A percentile compares a stretch with the other conserved stretches of the same genome.
These are phyloP conservation scores for Tetragonisca angustula DNA, from an alignment of 2,888 invertebrate species.

Conservation along the genomic window DNA sequence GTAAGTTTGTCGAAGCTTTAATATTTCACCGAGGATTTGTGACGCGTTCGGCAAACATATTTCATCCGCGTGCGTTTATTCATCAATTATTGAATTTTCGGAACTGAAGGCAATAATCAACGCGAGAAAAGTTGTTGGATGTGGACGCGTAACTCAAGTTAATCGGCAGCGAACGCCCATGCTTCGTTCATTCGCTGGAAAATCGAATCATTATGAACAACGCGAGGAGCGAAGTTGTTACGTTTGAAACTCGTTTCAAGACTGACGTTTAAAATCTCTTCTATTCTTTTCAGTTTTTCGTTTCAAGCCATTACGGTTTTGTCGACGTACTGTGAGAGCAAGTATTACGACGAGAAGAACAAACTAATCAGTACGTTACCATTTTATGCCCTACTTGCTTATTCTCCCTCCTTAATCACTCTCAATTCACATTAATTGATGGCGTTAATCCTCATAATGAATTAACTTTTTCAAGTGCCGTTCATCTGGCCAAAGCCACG, in stretches of 20 bases:
- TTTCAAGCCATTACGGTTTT: background rate
- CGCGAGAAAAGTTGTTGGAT: background rate
- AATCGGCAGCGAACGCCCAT: background rate
- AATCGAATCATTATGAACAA: background rate
- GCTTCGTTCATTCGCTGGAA: background rate
- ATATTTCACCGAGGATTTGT: slow-evolving; percentile 21
- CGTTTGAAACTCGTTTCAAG: background rate
- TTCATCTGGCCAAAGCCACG: background rate
- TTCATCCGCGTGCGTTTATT: background rate
- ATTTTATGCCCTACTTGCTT: background rate
- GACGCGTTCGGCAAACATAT: background rate
- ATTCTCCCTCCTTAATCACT: background rate
- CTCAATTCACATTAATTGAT: slow-evolving; percentile 7
- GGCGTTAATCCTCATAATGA: background rate
- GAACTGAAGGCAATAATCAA: background rate
- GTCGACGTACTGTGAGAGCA: background rate
- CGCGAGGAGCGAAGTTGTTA: background rate
- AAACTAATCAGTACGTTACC: background rate
- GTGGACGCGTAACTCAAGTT: background rate
- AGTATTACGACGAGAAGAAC: background rate
- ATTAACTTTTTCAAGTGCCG: background rate
- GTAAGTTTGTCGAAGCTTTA: background rate
- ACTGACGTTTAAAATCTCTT: background rate
- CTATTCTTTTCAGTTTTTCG: background rate
- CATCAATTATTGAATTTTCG: background rate